Base-by-base conservation (phyloP, 2,113 vertebrate species). In the Lanius collurio region DNA sequence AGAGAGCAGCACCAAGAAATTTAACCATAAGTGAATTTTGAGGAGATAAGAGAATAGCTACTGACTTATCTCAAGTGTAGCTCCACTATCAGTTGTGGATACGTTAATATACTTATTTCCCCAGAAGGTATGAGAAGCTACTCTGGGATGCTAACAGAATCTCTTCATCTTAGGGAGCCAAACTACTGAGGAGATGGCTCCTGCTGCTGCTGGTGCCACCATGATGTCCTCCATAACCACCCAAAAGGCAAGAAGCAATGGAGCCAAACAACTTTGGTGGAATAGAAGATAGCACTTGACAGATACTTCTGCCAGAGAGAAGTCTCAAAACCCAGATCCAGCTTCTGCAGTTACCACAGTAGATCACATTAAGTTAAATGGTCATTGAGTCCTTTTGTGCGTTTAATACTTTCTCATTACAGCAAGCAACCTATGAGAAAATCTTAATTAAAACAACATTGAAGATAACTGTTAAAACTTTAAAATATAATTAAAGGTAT, bases 401-500 rank as follows among this genome's bases (percentile, higher is more conserved):
- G 19, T 81, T 81, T 64, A 31, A 8, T 55, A 68, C 15, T 56
- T 82, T 62, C 76, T 82, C 39, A 71, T 67, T 67, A 89, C 27
- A 83, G 50, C 20, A 93, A 96, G 78, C 35, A 87, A 94, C 11
- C 42, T 46, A 31, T 4, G 19, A 90, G 15, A 94, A 82, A 92
- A 74, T 59, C 28, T 77, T 63, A 55, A 89, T 81, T 69, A 79
- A 55, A 86, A 62, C 77, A 92, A 83, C 65, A 90, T 57, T 67
- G 70, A 74, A 62, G 55, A 71, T 62, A 46, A 88, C 22, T 24
- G 26, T 87, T 81, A 89, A 46, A 90, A 74, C 5, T 75, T 22
- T 82, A 82, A 95, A 88, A 90, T 14, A 26, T 73, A 93, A 94
- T 80, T 91, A 88, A 93, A 94, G 62, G 31, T 50, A 60, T 89